These are phyloP conservation scores for Agrilus planipennis DNA, from an alignment of 1,140 invertebrate species.

Conservation along the genomic window DNA sequence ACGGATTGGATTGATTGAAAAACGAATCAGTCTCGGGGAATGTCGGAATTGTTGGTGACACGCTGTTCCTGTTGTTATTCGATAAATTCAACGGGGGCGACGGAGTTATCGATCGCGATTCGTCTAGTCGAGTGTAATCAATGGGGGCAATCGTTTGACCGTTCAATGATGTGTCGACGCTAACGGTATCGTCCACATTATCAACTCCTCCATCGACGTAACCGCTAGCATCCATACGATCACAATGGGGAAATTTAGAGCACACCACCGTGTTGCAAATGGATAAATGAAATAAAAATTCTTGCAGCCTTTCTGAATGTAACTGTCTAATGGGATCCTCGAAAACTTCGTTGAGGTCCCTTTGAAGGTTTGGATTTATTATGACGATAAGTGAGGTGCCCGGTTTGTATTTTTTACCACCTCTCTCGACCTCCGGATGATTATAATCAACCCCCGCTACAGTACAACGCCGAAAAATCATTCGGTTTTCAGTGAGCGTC, in stretches of 20 bases:
- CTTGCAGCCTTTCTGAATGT: slow-evolving; percentile 51
- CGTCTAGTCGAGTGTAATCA: slow-evolving; percentile 53
- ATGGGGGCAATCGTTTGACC: slow-evolving; percentile 12
- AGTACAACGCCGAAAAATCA: slow-evolving; percentile 86
- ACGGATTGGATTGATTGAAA: no score
- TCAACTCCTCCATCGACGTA: slow-evolving; percentile 27
- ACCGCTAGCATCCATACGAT: slow-evolving; percentile 75
- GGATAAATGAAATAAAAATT: slow-evolving; percentile 85
- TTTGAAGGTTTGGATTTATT: slow-evolving; percentile 52
- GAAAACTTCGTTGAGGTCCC: slow-evolving; percentile 45
- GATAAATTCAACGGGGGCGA: slow-evolving; percentile 49
- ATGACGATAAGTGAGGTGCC: slow-evolving; percentile 33
- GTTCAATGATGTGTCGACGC: neutral
- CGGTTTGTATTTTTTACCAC: slow-evolving; percentile 17
- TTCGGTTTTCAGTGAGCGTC: slow-evolving; percentile 94
- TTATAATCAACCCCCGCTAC: slow-evolving; percentile 84
- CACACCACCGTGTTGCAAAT: slow-evolving; percentile 96
- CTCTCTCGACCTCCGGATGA: slow-evolving; percentile 53
- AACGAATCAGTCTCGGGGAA: no score
- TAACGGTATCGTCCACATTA: slow-evolving; percentile 4
- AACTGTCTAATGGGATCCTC: slow-evolving; percentile 16
- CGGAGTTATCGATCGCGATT: slow-evolving; percentile 62
- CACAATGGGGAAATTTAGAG: slow-evolving; percentile 75
- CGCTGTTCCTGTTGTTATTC: slow-evolving; percentile 31
- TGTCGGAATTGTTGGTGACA: no score